These are phyloP conservation scores for Mesochorus sp. DNA, from an alignment of 2,888 invertebrate species.

Conservation along the genomic window DNA sequence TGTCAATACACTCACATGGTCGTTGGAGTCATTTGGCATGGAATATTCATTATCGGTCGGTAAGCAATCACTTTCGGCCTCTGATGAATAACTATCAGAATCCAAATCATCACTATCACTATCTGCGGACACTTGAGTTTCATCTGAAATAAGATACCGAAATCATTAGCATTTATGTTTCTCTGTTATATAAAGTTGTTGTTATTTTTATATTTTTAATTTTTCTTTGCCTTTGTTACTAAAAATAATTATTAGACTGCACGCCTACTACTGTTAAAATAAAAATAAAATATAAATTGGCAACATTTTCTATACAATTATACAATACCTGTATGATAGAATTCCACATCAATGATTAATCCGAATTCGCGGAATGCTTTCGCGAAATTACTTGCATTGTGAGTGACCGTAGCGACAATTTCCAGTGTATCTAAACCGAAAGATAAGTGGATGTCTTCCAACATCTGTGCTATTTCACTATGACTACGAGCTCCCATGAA, in stretches of 20 bases:
- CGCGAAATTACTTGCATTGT: conserved; percentile 13
- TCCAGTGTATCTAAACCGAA: neutral
- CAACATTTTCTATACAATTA: neutral
- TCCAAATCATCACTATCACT: too few relatives aligned
- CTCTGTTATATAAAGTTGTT: too few relatives aligned
- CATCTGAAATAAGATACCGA: too few relatives aligned
- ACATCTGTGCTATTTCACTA: neutral
- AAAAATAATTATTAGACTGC: too few relatives aligned
- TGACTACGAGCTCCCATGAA: neutral
- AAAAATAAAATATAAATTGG: neutral
- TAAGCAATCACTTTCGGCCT: neutral
- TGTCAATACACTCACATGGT: neutral
- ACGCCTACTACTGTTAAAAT: too few relatives aligned
- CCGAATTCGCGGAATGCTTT: conserved; percentile 10
- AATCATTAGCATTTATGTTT: too few relatives aligned
- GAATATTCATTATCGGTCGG: neutral
- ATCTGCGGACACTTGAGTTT: too few relatives aligned
- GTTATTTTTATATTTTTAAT: too few relatives aligned
- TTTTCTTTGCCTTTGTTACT: too few relatives aligned
- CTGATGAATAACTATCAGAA: too few relatives aligned
- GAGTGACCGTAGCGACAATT: conserved; percentile 4
- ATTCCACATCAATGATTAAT: neutral
- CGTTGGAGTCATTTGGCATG: too few relatives aligned
- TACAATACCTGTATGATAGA: neutral
- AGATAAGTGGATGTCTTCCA: neutral